phyloP scores from a whole-genome alignment of 2,797 vertebrate genomes.

The Pipistrellus kuhlii region DNA sequence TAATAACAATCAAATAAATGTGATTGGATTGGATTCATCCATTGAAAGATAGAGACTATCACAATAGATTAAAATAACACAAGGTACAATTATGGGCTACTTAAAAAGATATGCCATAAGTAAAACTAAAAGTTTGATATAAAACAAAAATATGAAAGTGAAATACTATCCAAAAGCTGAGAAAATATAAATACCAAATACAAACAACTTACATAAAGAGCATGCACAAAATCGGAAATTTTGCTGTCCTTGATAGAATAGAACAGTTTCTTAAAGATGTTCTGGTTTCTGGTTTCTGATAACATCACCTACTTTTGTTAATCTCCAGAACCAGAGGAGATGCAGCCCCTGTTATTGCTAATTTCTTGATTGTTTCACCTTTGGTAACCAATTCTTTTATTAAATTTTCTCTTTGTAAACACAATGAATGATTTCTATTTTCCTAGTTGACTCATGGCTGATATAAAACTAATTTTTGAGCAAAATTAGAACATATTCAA shows the following conservation, averaged over 20 bases:
- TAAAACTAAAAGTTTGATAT: neutral
- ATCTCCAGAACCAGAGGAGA: neutral
- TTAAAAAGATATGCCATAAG: neutral
- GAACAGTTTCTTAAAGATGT: neutral
- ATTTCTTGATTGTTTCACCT: neutral
- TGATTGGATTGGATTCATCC: neutral
- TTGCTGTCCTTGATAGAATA: neutral
- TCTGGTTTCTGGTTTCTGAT: neutral
- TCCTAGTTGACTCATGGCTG: neutral
- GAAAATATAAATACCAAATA: neutral
- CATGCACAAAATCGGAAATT: neutral
- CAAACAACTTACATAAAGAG: neutral
- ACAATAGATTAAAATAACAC: conserved; percentile 8
- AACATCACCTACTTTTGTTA: neutral
- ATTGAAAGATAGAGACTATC: neutral
- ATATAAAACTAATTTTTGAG: neutral
- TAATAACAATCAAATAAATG: neutral
- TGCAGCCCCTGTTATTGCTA: neutral
- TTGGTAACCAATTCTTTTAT: neutral
- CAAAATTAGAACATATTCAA: neutral
- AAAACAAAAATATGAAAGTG: neutral
- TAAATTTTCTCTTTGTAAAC: neutral
- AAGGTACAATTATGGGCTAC: neutral
- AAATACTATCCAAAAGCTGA: neutral
- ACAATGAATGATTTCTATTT: neutral